phyloP scores from a whole-genome alignment of 2,797 vertebrate species.

The Capromys pilorides region DNA sequence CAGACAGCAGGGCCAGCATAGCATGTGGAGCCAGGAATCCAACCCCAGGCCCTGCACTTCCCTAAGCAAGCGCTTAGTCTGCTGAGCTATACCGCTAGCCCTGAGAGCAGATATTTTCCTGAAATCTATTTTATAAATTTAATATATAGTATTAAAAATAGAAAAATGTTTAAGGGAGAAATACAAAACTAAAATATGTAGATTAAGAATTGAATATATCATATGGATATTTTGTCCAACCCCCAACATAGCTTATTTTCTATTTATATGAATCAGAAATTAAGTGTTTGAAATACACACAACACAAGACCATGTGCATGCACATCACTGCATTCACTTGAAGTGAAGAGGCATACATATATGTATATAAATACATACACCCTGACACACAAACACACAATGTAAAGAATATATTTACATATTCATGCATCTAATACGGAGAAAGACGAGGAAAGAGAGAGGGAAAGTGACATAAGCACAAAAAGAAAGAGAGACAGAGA shows the following conservation, averaged over 20 bases:
- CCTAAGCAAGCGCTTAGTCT: too few relatives aligned
- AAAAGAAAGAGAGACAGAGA: background rate
- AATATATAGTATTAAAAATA: background rate
- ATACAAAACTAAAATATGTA: background rate
- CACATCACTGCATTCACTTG: background rate
- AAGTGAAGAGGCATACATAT: background rate
- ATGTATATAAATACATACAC: background rate
- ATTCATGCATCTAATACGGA: background rate
- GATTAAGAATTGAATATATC: background rate
- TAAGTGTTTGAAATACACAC: background rate
- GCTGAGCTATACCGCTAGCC: too few relatives aligned
- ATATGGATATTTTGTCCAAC: background rate
- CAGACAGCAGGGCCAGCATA: too few relatives aligned
- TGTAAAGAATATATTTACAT: background rate
- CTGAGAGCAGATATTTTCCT: background rate
- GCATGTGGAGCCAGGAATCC: too few relatives aligned
- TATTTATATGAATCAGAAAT: background rate
- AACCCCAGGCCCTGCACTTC: too few relatives aligned
- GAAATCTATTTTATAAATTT: background rate
- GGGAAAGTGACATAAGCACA: background rate
- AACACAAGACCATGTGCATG: rapidly evolving
- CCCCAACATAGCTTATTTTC: background rate
- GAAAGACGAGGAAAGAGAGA: background rate
- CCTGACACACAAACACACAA: background rate
- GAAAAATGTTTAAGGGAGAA: background rate